Evolutionary conservation across 2,113 vertebrate species (phyloP).

Genomic region (Hystrix brachyura): DNA sequence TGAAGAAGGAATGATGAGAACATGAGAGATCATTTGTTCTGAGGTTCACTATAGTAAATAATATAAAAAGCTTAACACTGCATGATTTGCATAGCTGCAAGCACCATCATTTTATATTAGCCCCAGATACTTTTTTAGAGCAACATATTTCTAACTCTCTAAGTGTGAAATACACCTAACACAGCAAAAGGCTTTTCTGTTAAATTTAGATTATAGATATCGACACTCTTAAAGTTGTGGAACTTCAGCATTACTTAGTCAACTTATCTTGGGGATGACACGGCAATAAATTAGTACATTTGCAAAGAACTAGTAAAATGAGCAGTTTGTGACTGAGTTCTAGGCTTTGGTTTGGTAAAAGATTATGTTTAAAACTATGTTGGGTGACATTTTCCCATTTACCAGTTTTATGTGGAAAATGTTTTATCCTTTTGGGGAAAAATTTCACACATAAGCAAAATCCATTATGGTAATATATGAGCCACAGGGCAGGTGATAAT

Average conservation of each 20-base stretch:
- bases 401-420: neutral
- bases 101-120: constrained; percentile 17
- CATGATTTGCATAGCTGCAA: constrained; percentile 1
- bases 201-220: constrained; percentile 33
- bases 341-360: neutral
- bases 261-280: neutral
- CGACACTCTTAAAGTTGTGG: neutral
- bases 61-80: neutral
- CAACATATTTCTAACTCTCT: neutral
- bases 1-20: neutral
- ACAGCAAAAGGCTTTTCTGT: constrained; percentile 14
- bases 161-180: constrained; percentile 43
- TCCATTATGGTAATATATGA: constrained; percentile 54
- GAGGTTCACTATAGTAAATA: neutral
- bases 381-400: neutral
- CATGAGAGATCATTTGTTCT: neutral
- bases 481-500: constrained; percentile 17
- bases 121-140: neutral
- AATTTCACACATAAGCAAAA: constrained; percentile 69
- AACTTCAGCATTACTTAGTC: constrained; percentile 8
- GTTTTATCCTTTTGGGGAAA: neutral
- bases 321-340: neutral
- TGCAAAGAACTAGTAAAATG: constrained; percentile 31
- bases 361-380: neutral
- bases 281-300: constrained; percentile 23